These are phyloP conservation scores for Muntiacus muntjak DNA, from an alignment of 2,113 vertebrate species.

Conservation along the genomic window DNA sequence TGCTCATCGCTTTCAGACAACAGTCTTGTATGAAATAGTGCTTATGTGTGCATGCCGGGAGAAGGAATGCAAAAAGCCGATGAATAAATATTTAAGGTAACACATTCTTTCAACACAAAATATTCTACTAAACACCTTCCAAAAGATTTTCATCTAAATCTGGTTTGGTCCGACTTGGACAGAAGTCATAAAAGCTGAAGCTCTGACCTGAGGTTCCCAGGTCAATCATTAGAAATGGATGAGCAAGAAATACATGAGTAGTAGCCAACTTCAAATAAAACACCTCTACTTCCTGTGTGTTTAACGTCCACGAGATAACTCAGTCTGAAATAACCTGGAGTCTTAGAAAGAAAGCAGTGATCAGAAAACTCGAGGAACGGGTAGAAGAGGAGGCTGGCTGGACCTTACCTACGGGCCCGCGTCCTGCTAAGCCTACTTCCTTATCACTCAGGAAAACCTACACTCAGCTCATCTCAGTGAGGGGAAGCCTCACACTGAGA, in stretches of 20 bases:
- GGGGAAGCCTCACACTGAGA: conserved; percentile 12
- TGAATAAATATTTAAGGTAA: neutral
- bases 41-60: neutral
- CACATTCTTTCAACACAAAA: neutral
- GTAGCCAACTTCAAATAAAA: neutral
- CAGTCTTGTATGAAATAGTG: neutral
- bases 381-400: neutral
- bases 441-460: conserved; percentile 13
- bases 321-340: neutral
- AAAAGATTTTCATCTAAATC: neutral
- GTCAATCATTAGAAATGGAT: neutral
- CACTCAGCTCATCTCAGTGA: neutral
- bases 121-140: neutral
- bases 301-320: neutral
- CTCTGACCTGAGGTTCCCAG: neutral
- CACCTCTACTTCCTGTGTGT: neutral
- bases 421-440: neutral
- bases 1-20: neutral
- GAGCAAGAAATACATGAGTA: neutral
- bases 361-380: neutral
- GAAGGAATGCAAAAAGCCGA: neutral
- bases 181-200: neutral
- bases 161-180: neutral
- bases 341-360: neutral
- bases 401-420: neutral